Evolutionary conservation across 2,113 vertebrate genomes (phyloP).

Genomic region (Lampris megalopsis): DNA sequence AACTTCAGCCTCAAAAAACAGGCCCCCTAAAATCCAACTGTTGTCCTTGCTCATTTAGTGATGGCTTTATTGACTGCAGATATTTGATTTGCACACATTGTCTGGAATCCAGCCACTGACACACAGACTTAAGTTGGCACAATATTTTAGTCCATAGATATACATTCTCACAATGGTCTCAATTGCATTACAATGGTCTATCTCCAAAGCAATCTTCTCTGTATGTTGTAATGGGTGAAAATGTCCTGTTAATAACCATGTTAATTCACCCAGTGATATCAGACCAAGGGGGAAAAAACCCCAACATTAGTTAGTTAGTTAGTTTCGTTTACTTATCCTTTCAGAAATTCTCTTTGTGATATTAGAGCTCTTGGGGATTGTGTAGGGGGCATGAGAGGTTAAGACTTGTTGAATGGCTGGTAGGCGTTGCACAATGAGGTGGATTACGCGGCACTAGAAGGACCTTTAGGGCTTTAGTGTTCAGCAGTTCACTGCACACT

Average conservation of each 20-base stretch:
- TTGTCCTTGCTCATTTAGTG: constrained; percentile 44
- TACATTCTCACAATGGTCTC: constrained; percentile 44
- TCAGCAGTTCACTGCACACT: constrained; percentile 70
- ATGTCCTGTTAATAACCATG: constrained; percentile 63
- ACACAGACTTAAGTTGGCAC: neutral
- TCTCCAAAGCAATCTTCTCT: constrained; percentile 54
- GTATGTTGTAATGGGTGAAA: constrained; percentile 51
- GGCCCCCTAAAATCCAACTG: constrained; percentile 40
- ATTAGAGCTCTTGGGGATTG: constrained; percentile 47
- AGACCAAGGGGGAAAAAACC: constrained; percentile 58
- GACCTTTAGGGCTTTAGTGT: constrained; percentile 72
- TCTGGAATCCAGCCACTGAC: constrained; percentile 38
- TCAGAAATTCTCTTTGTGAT: too few species aligned
- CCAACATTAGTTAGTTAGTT: neutral
- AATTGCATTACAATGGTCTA: constrained; percentile 41
- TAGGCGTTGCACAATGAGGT: constrained; percentile 74
- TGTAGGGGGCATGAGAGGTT: constrained; percentile 71
- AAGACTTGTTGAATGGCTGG: constrained; percentile 74
- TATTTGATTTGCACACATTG: constrained; percentile 43
- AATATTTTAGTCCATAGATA: constrained; percentile 16
- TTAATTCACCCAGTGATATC: constrained; percentile 66
- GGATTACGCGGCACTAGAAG: constrained; percentile 76
- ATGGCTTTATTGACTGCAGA: constrained; percentile 43
- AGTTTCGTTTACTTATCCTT: too few species aligned
- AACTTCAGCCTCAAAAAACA: constrained; percentile 21